These are phyloP conservation scores for Hanleya hanleyi DNA, from an alignment of 2,888 invertebrate species.

Conservation along the genomic window DNA sequence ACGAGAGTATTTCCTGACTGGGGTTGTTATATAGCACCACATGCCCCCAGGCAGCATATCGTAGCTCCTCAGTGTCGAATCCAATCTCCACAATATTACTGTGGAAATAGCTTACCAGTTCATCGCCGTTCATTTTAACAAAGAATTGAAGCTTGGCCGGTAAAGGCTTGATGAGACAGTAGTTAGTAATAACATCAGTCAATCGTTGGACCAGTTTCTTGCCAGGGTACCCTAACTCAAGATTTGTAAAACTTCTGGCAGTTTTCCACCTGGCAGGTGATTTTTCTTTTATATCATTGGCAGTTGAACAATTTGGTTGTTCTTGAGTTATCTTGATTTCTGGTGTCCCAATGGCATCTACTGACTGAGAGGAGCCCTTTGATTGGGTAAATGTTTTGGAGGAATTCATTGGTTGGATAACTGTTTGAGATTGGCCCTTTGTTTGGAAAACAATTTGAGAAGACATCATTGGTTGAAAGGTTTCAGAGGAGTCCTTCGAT, in stretches of 20 bases:
- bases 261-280: no score
- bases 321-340: no score
- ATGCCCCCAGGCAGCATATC: constrained; percentile 62
- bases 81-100: constrained; percentile 47
- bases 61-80: constrained; percentile 60
- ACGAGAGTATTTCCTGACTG: constrained; percentile 57
- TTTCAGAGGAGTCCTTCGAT: constrained; percentile 9
- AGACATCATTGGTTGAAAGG: neutral
- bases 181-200: constrained; percentile 45
- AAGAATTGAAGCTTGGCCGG: constrained; percentile 54
- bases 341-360: neutral
- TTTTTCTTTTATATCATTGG: no score
- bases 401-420: no score
- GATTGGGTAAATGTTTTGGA: no score
- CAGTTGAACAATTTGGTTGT: no score
- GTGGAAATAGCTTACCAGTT: constrained; percentile 64
- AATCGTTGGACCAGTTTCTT: constrained; percentile 35
- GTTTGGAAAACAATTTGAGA: neutral
- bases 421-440: neutral
- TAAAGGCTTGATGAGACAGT: constrained; percentile 51
- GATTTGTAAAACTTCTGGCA: constrained; percentile 2
- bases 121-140: constrained; percentile 58
- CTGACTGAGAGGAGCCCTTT: neutral
- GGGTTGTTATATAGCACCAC: constrained; percentile 65
- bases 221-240: constrained; percentile 38